These are phyloP conservation scores for pig (Sus scrofa) DNA, from an alignment of 2,113 vertebrate species.

Conservation along the genomic window DNA sequence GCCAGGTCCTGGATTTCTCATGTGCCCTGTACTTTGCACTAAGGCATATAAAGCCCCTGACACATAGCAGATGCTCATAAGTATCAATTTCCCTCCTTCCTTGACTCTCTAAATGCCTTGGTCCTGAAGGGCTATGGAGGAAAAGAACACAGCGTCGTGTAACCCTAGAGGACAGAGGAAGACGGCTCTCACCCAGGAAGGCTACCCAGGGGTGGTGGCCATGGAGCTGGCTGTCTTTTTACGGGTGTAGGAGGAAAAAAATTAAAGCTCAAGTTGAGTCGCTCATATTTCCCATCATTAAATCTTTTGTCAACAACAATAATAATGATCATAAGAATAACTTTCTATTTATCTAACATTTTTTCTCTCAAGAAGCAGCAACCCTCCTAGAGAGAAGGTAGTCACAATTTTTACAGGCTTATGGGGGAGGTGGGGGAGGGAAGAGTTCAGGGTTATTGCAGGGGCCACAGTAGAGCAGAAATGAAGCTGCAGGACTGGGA, in stretches of 20 bases:
- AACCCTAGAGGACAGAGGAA: not conserved
- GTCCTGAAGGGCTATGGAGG: fast-evolving
- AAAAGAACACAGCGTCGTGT: not conserved
- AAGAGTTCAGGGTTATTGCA: not conserved
- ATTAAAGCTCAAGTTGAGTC: not conserved
- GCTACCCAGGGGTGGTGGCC: not conserved
- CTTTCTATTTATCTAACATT: not conserved
- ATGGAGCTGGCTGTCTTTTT: not conserved
- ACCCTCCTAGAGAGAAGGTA: not conserved
- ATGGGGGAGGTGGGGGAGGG: no score
- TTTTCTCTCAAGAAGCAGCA: conserved; percentile 1
- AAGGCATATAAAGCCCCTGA: not conserved
- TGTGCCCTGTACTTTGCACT: not conserved
- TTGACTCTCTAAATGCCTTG: not conserved
- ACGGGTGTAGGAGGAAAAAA: no score
- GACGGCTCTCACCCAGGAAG: not conserved
- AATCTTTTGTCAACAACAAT: not conserved
- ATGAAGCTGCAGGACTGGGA: not conserved
- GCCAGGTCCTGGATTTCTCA: not conserved
- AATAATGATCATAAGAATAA: not conserved
- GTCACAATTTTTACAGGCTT: not conserved
- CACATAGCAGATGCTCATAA: not conserved
- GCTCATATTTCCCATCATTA: not conserved
- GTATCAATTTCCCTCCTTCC: not conserved
- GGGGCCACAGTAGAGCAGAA: not conserved